A percentile compares a stretch with the other conserved stretches of the same genome.
Conservation (phyloP, 2,113 vertebrate species). For the Pygathrix nemaeus region DNA sequence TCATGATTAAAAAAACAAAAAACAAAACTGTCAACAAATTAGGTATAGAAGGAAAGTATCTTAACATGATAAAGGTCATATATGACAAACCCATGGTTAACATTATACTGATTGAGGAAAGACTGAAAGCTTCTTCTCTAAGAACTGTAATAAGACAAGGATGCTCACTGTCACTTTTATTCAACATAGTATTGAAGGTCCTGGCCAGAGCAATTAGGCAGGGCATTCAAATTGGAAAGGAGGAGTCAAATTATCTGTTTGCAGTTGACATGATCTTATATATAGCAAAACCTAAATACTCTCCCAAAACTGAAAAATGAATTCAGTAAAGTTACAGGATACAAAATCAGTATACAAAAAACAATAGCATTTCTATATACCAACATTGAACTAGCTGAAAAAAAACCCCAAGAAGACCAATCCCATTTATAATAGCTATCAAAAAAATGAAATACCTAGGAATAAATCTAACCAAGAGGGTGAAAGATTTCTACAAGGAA, state of each 20-base stretch:
- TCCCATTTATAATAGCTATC: background rate
- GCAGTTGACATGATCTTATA: background rate
- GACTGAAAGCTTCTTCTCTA: background rate
- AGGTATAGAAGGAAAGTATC: background rate
- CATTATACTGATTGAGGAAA: background rate
- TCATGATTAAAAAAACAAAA: background rate
- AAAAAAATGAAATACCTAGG: background rate
- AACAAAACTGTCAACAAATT: background rate
- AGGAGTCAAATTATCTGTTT: background rate
- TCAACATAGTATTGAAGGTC: background rate
- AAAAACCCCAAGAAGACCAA: background rate
- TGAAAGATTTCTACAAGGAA: background rate
- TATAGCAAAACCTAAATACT: background rate
- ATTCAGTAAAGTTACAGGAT: background rate
- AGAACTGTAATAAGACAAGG: background rate
- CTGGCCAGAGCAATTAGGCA: background rate
- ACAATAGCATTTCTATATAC: background rate
- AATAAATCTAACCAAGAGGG: background rate
- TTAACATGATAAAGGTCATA: background rate
- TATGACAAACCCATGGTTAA: background rate
- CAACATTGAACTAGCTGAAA: background rate
- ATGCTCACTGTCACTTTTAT: background rate
- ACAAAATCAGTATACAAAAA: background rate
- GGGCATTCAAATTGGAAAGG: background rate
- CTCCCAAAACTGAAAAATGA: background rate